These are phyloP conservation scores for Chelonus formosanus DNA, from an alignment of 2,888 invertebrate species.

Conservation along the genomic window DNA sequence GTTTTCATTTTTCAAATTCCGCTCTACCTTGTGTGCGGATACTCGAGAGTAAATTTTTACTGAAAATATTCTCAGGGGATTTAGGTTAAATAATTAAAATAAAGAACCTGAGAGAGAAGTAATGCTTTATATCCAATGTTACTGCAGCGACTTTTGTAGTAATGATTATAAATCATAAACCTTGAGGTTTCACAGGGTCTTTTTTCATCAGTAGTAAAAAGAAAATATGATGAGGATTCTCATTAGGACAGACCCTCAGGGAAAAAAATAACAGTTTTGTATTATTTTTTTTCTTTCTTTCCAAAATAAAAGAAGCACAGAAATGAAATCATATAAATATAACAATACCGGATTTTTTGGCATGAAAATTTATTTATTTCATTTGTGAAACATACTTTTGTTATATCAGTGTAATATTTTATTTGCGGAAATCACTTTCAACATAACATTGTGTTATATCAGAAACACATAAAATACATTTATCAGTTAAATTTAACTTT, in stretches of 20 bases:
- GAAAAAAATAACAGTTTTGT: constrained; percentile 6
- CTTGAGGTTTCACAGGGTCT: constrained; percentile 4
- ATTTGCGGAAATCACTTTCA: too few species aligned
- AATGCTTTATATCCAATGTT: not conserved
- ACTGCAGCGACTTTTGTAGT: constrained; percentile 11
- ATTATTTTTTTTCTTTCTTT: not conserved
- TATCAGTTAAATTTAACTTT: too few species aligned
- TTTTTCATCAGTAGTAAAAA: constrained; percentile 14
- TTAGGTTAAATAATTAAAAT: constrained; percentile 32
- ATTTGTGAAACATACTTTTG: too few species aligned
- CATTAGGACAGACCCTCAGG: not conserved
- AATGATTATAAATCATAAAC: constrained; percentile 24
- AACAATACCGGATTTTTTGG: not conserved
- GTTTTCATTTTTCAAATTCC: constrained; percentile 7
- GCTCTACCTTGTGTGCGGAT: constrained; percentile 10
- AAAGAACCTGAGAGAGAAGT: constrained; percentile 26
- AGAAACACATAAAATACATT: too few species aligned
- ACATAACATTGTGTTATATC: too few species aligned
- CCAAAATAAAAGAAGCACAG: not conserved
- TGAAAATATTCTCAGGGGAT: constrained; percentile 8
- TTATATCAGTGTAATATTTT: too few species aligned
- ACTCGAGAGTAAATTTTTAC: constrained; percentile 15
- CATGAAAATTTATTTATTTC: too few species aligned
- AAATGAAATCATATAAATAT: not conserved
- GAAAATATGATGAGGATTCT: constrained; percentile 10